Base-by-base conservation (phyloP, 1,140 invertebrate species). In the Asobara japonica region DNA sequence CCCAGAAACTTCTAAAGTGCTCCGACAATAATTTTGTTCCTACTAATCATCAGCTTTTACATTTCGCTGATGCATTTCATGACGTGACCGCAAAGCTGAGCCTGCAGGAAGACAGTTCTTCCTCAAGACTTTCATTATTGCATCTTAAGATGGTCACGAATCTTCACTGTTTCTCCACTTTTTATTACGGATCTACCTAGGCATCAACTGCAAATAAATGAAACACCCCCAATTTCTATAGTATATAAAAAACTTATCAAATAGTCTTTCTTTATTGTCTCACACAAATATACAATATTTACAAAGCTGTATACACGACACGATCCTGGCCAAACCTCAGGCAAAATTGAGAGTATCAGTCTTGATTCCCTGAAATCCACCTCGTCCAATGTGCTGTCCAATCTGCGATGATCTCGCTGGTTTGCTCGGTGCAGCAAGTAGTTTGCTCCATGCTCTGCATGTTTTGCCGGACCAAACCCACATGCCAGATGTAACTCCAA, bases 381-480 rank as follows among this genome's bases (percentile, higher is more conserved):
- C 51, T 3, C 51, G 20, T 10, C 51, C 51, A 2, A 74, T 74
- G 25, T 74, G 74, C 6, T 73, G 68, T 13, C 41, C 71, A 48
- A 48, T 36, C 11, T 51, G 69, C 7, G 71, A 41, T 8, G 79
- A 76, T 25, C 79, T 80, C 0, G 74, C 66, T 0, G 79, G 76
- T 74, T 88, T 88, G 56, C 80, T 84, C 0, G 90, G 78, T 71
- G 90, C 81, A 73, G 86, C 80, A 75, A 89, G 82, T 0, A 89
- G 84, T 72, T 84, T 83, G 65, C 90, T 89, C 95, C 94, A 96
- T 11, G 94, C 93, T 13, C 91, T 88, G 33, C 94, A 92, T 0
- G 96, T 97, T 80, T 97, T 97, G 0, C 93, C 91, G 0, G 95
- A 96, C 94, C 95, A 96, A 36, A 96, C 95, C 96, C 96, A 97